Evolutionary conservation across 2,113 vertebrate species (phyloP).

Genomic region (Petrocephalus zakoni): DNA sequence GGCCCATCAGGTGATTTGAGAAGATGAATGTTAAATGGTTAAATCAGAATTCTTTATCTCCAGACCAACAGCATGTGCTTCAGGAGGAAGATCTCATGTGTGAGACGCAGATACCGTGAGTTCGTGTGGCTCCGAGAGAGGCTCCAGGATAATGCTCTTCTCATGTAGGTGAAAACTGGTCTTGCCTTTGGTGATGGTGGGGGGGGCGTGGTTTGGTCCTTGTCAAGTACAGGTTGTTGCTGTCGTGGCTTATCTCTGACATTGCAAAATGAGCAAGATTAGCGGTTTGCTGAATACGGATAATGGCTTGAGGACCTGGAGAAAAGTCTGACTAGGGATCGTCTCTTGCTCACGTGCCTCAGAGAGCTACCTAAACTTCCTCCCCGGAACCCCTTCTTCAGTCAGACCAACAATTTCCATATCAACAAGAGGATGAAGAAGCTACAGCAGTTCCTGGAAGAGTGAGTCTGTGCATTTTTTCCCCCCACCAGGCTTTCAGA

Average conservation of each 20-base stretch:
- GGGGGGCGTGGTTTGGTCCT: not conserved
- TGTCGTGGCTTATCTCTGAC: not conserved
- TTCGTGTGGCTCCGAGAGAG: constrained; percentile 90
- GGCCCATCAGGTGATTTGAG: not conserved
- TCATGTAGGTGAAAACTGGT: constrained; percentile 68
- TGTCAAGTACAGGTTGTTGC: not conserved
- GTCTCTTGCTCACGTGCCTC: not conserved
- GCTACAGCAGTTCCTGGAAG: constrained; percentile 80
- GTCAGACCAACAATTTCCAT: constrained; percentile 70
- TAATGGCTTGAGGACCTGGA: not conserved
- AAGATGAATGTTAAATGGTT: not conserved
- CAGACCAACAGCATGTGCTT: constrained; percentile 96
- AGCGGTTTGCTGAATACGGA: not conserved
- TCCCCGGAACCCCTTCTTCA: constrained; percentile 83
- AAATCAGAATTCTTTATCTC: not conserved
- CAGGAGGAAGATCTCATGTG: constrained; percentile 80
- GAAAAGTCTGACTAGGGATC: not conserved
- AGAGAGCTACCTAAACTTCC: constrained; percentile 84
- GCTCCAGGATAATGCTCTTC: constrained; percentile 78
- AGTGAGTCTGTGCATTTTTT: constrained; percentile 60
- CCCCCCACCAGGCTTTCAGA: not conserved
- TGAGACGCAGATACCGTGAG: constrained; percentile 83
- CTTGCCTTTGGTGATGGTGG: not conserved
- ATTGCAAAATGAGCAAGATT: not conserved
- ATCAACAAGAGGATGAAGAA: constrained; percentile 78